phyloP scores from a whole-genome alignment of 2,797 vertebrate species.

The Mallotus villosus region DNA sequence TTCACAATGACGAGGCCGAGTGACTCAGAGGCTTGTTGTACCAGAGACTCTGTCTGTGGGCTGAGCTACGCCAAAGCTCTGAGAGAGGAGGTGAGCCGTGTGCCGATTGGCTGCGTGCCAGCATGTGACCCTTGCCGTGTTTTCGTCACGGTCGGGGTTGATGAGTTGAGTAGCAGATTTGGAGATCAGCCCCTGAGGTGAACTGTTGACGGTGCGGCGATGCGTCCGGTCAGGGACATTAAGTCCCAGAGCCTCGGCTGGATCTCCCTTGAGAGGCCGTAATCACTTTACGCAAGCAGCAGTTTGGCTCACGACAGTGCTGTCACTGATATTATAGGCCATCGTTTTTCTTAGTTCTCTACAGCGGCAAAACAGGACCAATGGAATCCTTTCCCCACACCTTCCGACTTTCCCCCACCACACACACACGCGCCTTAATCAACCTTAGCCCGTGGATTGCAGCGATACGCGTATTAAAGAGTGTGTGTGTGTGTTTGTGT shows the following conservation, averaged over 20 bases:
- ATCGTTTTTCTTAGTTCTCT: no score
- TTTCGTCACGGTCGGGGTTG: no score
- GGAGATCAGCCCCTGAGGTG: neutral
- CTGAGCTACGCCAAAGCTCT: neutral
- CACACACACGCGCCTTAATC: no score
- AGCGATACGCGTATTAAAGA: constrained; percentile 5
- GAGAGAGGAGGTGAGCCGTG: neutral
- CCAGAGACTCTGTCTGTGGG: neutral
- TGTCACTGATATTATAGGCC: no score
- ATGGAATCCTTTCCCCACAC: no score
- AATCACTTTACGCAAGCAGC: neutral
- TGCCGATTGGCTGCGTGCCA: neutral
- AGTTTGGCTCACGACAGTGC: neutral
- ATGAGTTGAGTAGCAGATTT: neutral
- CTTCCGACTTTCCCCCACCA: no score
- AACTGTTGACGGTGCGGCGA: no score
- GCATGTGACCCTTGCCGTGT: no score
- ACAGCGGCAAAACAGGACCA: no score
- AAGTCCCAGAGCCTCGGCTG: neutral
- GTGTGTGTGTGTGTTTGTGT: constrained; percentile 34
- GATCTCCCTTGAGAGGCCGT: neutral
- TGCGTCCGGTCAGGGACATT: neutral
- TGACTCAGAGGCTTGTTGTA: neutral
- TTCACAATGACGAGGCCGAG: no score
- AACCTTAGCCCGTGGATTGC: neutral